A percentile compares a stretch with the other conserved stretches of the same genome.
These are phyloP conservation scores for Thinocorus orbignyianus DNA, from an alignment of 2,113 vertebrate genomes.

Conservation along the genomic window DNA sequence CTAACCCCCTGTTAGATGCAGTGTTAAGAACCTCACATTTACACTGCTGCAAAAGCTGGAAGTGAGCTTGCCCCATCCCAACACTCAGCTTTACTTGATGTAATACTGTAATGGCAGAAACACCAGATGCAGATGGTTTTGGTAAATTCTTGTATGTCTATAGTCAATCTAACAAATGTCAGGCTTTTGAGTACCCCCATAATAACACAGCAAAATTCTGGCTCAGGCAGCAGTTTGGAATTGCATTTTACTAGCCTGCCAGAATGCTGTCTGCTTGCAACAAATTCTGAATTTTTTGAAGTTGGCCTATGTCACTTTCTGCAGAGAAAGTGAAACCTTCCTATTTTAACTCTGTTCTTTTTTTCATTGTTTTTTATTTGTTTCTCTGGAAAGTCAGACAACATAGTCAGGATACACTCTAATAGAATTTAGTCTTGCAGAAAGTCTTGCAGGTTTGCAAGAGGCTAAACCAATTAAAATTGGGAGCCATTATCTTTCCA, in stretches of 20 bases:
- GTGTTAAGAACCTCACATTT: background rate
- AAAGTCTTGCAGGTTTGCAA: slow-evolving; percentile 26
- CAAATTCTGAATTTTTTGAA: background rate
- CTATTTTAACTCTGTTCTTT: background rate
- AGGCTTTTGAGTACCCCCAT: background rate
- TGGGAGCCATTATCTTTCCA: slow-evolving; percentile 61
- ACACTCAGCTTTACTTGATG: accelerated
- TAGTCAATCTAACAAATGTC: background rate
- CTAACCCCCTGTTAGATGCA: too few species aligned
- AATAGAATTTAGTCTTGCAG: slow-evolving; percentile 17
- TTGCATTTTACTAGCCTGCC: background rate
- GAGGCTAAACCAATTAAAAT: slow-evolving; percentile 57
- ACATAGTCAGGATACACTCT: background rate
- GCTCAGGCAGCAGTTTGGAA: background rate
- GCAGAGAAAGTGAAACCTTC: background rate
- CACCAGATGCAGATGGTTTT: background rate
- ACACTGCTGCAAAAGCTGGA: background rate
- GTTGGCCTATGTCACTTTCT: background rate
- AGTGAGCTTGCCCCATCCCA: background rate
- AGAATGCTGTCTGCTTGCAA: background rate
- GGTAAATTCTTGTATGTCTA: background rate
- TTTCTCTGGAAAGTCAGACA: slow-evolving; percentile 39
- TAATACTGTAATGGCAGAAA: background rate
- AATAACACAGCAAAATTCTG: background rate
- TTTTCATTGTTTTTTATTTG: slow-evolving; percentile 26